phyloP scores from a whole-genome alignment of 2,888 invertebrate genomes.

The Eilema caniola region DNA sequence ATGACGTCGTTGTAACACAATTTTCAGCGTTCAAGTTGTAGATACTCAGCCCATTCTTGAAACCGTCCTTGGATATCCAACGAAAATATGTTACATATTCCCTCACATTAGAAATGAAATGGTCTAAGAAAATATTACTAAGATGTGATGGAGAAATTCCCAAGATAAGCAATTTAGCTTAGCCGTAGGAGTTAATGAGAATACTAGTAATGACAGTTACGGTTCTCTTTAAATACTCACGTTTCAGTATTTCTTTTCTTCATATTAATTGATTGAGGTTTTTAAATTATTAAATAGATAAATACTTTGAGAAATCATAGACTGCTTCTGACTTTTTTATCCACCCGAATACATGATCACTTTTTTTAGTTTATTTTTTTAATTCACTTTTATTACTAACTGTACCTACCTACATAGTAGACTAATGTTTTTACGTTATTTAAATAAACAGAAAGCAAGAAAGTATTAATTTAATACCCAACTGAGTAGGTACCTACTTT shows the following conservation, averaged over 20 bases:
- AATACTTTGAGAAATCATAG: background rate
- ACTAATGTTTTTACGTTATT: conserved; percentile 28
- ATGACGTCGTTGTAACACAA: conserved; percentile 48
- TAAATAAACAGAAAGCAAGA: conserved; percentile 33
- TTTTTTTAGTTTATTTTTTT: background rate
- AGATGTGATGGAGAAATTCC: background rate
- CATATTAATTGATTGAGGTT: too few species aligned
- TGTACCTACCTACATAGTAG: background rate
- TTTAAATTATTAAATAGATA: background rate
- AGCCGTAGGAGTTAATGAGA: background rate
- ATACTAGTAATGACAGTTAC: too few species aligned
- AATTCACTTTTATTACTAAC: background rate
- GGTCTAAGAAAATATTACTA: conserved; percentile 10
- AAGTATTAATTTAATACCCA: conserved; percentile 44
- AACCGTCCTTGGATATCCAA: conserved; percentile 43
- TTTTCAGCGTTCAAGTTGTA: conserved; percentile 47
- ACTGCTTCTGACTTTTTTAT: background rate
- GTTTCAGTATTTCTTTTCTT: too few species aligned
- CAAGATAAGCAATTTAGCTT: background rate
- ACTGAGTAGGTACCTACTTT: conserved; percentile 53
- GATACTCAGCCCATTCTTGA: conserved; percentile 44
- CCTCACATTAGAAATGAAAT: conserved; percentile 27
- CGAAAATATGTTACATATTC: conserved; percentile 43
- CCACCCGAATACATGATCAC: background rate
- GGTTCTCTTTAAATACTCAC: too few species aligned